A percentile compares a stretch with the other conserved stretches of the same genome.
Evolutionary conservation across 2,113 vertebrate genomes (phyloP).

Genomic region (Elaphurus davidianus): DNA sequence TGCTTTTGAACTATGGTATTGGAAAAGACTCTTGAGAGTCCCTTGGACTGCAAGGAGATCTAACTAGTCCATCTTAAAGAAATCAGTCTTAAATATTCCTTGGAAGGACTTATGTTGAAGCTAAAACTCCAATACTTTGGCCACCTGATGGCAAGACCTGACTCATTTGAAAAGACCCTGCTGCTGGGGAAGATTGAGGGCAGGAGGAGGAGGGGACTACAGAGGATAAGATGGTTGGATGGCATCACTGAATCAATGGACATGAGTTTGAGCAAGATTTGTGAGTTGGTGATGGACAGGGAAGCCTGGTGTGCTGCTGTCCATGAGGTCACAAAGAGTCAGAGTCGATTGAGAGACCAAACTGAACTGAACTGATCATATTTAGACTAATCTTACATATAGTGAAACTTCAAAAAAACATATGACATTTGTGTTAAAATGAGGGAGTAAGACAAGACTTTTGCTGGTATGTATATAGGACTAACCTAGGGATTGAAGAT

Average conservation of each 20-base stretch:
- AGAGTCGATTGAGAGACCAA: fast-evolving
- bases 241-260: not conserved
- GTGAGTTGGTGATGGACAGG: not conserved
- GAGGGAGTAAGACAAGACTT: not conserved
- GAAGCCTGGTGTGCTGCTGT: fast-evolving
- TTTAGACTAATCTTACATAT: not conserved
- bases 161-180: not conserved
- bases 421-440: not conserved
- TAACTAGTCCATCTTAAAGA: not conserved
- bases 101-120: not conserved
- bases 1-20: not conserved
- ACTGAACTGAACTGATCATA: not conserved
- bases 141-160: not conserved
- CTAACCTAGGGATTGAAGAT: not conserved
- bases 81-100: not conserved
- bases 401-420: not conserved
- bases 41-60: not conserved
- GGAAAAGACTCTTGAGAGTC: not conserved
- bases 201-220: not conserved
- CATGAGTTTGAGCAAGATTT: not conserved
- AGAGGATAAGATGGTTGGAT: not conserved
- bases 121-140: not conserved
- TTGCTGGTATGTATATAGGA: not conserved
- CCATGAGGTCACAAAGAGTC: not conserved
- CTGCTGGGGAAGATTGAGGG: not conserved